Conservation (phyloP, 2,888 invertebrate species). For the Cataglyphis livida region DNA sequence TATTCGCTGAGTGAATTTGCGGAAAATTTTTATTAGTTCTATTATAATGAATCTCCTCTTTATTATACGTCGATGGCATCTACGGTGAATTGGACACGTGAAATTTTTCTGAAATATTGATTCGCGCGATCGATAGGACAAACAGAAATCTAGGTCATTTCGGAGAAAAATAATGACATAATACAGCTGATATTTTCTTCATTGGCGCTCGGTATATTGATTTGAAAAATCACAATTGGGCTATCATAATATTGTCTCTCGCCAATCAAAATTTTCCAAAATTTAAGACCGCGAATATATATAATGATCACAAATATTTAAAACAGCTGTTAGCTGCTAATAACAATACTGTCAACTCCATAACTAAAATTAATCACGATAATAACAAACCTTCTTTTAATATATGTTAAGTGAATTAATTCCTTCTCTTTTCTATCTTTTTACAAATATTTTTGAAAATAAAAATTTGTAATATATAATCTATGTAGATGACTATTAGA, state of each 20-base stretch:
- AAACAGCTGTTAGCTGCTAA: not conserved
- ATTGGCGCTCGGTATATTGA: slow-evolving; percentile 13
- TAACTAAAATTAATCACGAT: slow-evolving; percentile 15
- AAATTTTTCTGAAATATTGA: slow-evolving; percentile 43
- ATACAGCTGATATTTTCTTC: slow-evolving; percentile 31
- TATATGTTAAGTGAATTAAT: slow-evolving; percentile 11
- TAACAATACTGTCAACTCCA: not conserved
- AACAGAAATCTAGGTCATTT: slow-evolving; percentile 48
- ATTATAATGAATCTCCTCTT: slow-evolving; percentile 25
- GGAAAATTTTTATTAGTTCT: slow-evolving; percentile 28
- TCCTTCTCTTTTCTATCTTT: not conserved
- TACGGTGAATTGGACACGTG: slow-evolving; percentile 24
- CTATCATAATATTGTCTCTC: slow-evolving; percentile 37
- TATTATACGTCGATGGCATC: not conserved
- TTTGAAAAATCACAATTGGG: slow-evolving; percentile 24
- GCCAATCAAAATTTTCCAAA: slow-evolving; percentile 33
- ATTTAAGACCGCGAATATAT: slow-evolving; percentile 22
- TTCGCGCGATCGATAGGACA: slow-evolving; percentile 36
- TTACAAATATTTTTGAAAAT: not conserved
- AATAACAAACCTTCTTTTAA: not conserved
- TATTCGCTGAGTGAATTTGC: not conserved
- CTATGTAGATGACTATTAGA: not conserved
- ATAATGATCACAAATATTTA: slow-evolving; percentile 16
- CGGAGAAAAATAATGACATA: slow-evolving; percentile 45
- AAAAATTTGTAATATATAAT: not conserved